Conservation (phyloP, 2,113 vertebrate species). For the Limanda limanda region DNA sequence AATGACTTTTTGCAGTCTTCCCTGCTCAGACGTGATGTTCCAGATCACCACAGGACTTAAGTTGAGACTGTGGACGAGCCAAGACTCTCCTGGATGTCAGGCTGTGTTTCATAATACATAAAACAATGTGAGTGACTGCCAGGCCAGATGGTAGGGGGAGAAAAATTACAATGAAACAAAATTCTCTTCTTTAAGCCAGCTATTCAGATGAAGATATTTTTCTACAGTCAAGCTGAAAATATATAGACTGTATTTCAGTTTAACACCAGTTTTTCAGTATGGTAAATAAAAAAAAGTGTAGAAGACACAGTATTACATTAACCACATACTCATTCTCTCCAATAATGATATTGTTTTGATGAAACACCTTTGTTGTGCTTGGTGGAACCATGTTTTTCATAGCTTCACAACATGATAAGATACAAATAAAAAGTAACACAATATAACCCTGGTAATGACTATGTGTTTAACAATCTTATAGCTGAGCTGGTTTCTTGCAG, state of each 20-base stretch:
- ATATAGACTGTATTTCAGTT: not conserved
- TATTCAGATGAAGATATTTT: constrained; percentile 8
- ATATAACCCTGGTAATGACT: constrained; percentile 1
- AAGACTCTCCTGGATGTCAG: constrained; percentile 45
- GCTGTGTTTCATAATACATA: constrained; percentile 52
- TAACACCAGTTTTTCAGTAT: not conserved
- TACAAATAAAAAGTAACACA: constrained; percentile 3
- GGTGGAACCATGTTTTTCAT: not conserved
- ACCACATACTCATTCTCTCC: not conserved
- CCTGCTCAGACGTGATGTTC: constrained; percentile 22
- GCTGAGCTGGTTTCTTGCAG: constrained; percentile 4
- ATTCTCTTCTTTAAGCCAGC: not conserved
- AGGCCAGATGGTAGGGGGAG: constrained; percentile 39
- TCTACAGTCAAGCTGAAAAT: not conserved
- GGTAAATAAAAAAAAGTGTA: too few species aligned
- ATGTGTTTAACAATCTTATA: not conserved
- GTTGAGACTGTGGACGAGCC: constrained; percentile 32
- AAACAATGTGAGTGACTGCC: constrained; percentile 37
- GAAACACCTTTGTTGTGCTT: too few species aligned
- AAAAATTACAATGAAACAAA: constrained; percentile 3
- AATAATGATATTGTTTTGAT: too few species aligned
- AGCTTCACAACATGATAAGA: not conserved
- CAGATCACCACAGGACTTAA: constrained; percentile 48
- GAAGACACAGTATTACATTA: not conserved
- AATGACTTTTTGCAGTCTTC: not conserved